Evolutionary conservation across 2,113 vertebrate genomes (phyloP).

Genomic region (Paracanthobrama guichenoti): DNA sequence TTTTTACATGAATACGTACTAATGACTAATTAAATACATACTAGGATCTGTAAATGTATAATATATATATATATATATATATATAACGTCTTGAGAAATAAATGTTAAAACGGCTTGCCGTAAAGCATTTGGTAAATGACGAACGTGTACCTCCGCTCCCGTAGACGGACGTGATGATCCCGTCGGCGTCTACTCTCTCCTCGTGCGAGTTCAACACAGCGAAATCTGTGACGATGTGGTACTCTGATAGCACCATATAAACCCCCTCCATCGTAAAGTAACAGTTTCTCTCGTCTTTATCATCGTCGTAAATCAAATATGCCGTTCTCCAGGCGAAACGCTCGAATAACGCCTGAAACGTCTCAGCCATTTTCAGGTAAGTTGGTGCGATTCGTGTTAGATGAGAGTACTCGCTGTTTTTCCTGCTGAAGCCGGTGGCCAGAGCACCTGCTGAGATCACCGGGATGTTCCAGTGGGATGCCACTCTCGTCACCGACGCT

Average conservation of each 20-base stretch:
- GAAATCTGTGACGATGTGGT: constrained; percentile 65
- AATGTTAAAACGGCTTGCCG: not conserved
- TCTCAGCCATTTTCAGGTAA: constrained; percentile 95
- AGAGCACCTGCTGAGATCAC: constrained; percentile 93
- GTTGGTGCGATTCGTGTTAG: constrained; percentile 91
- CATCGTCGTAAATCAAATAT: constrained; percentile 87
- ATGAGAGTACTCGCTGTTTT: constrained; percentile 84
- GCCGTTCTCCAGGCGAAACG: constrained; percentile 87
- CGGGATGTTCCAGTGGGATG: constrained; percentile 92
- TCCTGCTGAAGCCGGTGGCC: constrained; percentile 84
- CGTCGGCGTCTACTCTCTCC: constrained; percentile 77
- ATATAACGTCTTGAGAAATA: not conserved
- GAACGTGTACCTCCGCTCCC: constrained; percentile 74
- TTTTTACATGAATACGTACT: not conserved
- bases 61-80: too few species aligned
- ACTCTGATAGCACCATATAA: constrained; percentile 78
- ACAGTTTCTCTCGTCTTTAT: constrained; percentile 88
- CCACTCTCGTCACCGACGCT: constrained; percentile 86
- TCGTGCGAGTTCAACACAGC: constrained; percentile 73
- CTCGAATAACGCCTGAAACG: constrained; percentile 87
- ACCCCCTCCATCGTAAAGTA: constrained; percentile 93
- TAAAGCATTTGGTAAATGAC: not conserved
- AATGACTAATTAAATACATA: not conserved
- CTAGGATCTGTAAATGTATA: too few species aligned
- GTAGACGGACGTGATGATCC: constrained; percentile 78